Evolutionary conservation across 2,797 vertebrate genomes (phyloP).

Genomic region (Enoplosus armatus): DNA sequence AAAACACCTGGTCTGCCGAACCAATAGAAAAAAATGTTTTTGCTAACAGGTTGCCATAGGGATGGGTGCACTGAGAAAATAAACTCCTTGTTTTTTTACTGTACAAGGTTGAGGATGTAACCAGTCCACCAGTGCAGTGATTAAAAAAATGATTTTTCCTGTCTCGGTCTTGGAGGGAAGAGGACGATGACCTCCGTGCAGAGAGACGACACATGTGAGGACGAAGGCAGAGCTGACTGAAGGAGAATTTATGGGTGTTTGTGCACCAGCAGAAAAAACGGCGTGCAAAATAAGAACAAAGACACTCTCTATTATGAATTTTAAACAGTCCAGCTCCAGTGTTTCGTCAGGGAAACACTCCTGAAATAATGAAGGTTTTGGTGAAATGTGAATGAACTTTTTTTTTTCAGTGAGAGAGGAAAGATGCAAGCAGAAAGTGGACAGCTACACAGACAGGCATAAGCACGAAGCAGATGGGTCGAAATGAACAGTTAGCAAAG

Average conservation of each 20-base stretch:
- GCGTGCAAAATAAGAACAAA: conserved; percentile 66
- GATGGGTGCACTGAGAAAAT: conserved; percentile 71
- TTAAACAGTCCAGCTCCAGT: conserved; percentile 24
- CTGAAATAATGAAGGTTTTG: conserved; percentile 1
- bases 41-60: conserved; percentile 39
- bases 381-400: conserved; percentile 33
- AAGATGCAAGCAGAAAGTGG: conserved; percentile 47
- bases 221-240: conserved; percentile 46
- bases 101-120: conserved; percentile 54
- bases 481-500: conserved; percentile 42
- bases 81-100: conserved; percentile 55
- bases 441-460: neutral
- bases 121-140: conserved; percentile 42
- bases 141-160: conserved; percentile 54
- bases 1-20: conserved; percentile 57
- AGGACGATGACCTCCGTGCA: conserved; percentile 33
- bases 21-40: conserved; percentile 55
- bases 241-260: conserved; percentile 26
- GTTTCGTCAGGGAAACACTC: conserved; percentile 1
- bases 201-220: conserved; percentile 42
- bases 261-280: conserved; percentile 35
- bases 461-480: conserved; percentile 46
- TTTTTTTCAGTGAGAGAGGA: conserved; percentile 36
- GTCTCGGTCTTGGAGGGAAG: conserved; percentile 35
- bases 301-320: conserved; percentile 40